Conservation (phyloP, 2,113 vertebrate species). For the Recurvirostra avosetta region DNA sequence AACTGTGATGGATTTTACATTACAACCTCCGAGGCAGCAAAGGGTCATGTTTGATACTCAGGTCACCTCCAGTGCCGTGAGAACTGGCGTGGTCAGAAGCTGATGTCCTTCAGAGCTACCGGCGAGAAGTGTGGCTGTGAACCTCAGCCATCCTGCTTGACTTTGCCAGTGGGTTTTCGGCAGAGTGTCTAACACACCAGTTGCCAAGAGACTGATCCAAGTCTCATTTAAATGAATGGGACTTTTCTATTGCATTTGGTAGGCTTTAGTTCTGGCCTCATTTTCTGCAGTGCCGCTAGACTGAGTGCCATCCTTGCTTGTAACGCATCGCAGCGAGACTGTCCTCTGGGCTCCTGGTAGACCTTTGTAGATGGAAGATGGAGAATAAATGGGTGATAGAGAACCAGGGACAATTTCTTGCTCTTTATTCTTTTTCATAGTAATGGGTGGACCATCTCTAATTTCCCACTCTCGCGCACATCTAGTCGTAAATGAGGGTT, state of each 20-base stretch:
- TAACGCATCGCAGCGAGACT: background rate
- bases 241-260: background rate
- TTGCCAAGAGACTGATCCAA: conserved; percentile 31
- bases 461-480: background rate
- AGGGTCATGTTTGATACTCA: fast-evolving
- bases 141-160: background rate
- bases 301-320: background rate
- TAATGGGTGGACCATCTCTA: background rate
- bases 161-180: conserved; percentile 22
- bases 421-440: background rate
- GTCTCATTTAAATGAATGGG: conserved; percentile 19
- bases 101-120: background rate
- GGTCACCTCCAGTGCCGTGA: background rate
- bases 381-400: background rate
- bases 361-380: background rate
- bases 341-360: background rate
- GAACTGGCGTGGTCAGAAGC: background rate
- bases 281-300: background rate
- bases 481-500: background rate
- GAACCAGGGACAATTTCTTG: background rate
- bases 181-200: background rate
- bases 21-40: background rate
- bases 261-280: background rate
- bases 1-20: background rate
- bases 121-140: background rate